These are phyloP conservation scores for Altica lythri DNA, from an alignment of 2,888 invertebrate species.

Conservation along the genomic window DNA sequence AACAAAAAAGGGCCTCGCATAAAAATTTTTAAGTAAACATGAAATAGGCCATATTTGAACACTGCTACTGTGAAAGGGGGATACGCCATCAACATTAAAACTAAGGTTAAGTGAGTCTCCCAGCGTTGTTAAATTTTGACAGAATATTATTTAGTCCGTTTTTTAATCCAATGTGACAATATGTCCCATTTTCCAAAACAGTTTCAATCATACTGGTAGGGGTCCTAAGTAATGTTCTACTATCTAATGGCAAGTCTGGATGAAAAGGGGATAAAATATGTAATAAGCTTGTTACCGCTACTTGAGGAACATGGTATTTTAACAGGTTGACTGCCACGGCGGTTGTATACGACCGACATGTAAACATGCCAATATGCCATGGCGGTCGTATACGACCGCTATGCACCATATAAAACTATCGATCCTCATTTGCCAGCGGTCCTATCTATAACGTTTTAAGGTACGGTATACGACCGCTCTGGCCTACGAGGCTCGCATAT, in stretches of 20 bases:
- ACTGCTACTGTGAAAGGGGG: conserved; percentile 25
- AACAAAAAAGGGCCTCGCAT: conserved; percentile 4
- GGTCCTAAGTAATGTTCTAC: conserved; percentile 25
- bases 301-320: neutral
- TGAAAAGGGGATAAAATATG: neutral
- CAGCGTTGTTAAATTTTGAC: neutral
- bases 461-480: no score
- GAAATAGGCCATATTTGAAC: conserved; percentile 31
- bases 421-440: no score
- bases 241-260: conserved; percentile 29
- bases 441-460: no score
- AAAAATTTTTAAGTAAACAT: conserved; percentile 23
- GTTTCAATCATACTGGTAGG: conserved; percentile 5
- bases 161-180: conserved; percentile 26
- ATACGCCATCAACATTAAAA: conserved; percentile 33
- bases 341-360: no score
- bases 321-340: no score
- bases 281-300: neutral
- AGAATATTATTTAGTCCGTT: conserved; percentile 1
- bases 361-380: no score
- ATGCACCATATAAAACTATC: no score
- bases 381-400: no score
- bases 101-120: neutral
- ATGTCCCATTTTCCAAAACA: conserved; percentile 16
- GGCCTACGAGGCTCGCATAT: no score